A percentile compares a stretch with the other conserved stretches of the same genome.
phyloP scores from a whole-genome alignment of 2,797 vertebrate genomes.

The Fringilla coelebs region DNA sequence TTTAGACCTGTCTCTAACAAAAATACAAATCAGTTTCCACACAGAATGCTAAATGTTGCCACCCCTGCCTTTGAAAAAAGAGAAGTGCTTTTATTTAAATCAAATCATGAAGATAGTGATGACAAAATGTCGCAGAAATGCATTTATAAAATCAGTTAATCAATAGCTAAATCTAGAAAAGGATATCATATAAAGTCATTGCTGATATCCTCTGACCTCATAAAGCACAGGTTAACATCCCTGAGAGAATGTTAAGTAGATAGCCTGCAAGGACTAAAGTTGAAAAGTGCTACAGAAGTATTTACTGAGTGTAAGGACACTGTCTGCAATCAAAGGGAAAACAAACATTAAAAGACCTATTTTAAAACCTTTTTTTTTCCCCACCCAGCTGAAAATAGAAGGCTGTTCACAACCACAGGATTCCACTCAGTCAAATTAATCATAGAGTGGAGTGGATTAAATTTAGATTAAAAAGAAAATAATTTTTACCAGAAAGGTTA shows the following conservation, averaged over 20 bases:
- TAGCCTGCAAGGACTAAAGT: neutral
- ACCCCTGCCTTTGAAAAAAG: rapidly evolving
- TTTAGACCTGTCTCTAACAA: neutral
- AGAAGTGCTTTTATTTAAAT: neutral
- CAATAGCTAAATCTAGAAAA: neutral
- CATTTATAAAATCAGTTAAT: neutral
- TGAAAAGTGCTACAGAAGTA: neutral
- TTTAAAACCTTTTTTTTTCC: neutral
- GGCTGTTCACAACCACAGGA: neutral
- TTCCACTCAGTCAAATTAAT: neutral
- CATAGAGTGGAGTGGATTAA: neutral
- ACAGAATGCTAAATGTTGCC: neutral
- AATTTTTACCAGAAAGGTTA: neutral
- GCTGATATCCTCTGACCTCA: neutral
- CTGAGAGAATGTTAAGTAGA: neutral
- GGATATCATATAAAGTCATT: neutral
- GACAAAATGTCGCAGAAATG: neutral
- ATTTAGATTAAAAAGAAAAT: neutral
- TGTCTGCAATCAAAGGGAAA: neutral
- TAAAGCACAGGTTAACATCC: neutral
- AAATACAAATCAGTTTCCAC: neutral
- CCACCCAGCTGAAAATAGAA: neutral
- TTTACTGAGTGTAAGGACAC: neutral
- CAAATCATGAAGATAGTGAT: neutral
- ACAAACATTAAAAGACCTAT: neutral